Conservation (phyloP, 2,888 invertebrate genomes). For the Amitus sp. region DNA sequence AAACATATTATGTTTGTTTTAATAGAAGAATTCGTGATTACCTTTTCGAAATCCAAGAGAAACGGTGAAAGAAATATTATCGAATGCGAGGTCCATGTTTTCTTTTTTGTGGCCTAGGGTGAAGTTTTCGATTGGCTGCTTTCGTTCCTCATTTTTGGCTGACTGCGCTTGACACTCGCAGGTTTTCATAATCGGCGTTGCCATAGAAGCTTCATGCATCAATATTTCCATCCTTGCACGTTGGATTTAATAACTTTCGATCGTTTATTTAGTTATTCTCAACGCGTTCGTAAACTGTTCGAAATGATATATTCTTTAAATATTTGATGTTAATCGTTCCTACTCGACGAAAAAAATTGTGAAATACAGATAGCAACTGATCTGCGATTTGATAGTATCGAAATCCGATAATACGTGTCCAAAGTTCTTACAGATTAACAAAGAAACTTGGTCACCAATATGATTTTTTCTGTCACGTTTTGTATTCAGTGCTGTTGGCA, state of each 20-base stretch:
- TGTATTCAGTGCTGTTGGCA: too few relatives aligned
- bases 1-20: too few relatives aligned
- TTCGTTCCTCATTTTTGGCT: conserved; percentile 13
- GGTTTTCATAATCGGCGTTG: too few relatives aligned
- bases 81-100: conserved; percentile 78
- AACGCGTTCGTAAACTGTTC: conserved; percentile 12
- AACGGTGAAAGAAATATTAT: conserved; percentile 78
- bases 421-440: conserved; percentile 8
- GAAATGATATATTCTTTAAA: conserved; percentile 2
- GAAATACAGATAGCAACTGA: background rate
- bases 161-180: background rate
- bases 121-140: conserved; percentile 13
- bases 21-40: too few relatives aligned
- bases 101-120: conserved; percentile 51
- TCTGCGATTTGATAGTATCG: conserved; percentile 17
- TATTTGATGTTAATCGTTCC: background rate
- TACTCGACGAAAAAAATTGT: background rate
- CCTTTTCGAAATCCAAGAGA: conserved; percentile 79
- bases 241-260: background rate
- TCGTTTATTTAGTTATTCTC: too few relatives aligned
- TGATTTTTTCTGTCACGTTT: too few relatives aligned
- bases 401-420: conserved; percentile 8
- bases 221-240: conserved; percentile 55
- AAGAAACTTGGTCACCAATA: background rate
- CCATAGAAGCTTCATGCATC: conserved; percentile 57